Evolutionary conservation across 2,888 invertebrate genomes (phyloP).

Genomic region (Lochmaea capreae): DNA sequence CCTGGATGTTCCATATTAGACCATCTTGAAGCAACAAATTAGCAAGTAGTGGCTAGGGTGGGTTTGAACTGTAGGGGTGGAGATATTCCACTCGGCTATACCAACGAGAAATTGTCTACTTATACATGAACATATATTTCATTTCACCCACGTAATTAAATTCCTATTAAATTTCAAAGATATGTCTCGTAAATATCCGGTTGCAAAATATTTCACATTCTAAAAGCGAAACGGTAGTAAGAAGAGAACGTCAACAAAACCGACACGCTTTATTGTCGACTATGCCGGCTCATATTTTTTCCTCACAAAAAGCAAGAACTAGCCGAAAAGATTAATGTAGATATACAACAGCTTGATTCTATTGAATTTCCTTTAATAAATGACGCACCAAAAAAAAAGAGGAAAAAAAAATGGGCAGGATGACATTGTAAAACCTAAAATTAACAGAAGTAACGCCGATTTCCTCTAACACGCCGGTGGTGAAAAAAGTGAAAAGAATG

Average conservation of each 20-base stretch:
- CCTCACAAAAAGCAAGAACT: neutral
- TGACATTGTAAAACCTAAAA: conserved; percentile 13
- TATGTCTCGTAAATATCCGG: neutral
- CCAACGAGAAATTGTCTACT: too few species aligned
- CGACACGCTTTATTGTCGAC: conserved; percentile 6
- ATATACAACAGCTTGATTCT: conserved; percentile 11
- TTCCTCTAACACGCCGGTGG: neutral
- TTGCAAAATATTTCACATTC: neutral
- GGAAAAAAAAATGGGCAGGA: neutral
- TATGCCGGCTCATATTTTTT: conserved; percentile 14
- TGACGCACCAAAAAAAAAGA: neutral
- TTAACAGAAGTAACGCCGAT: neutral
- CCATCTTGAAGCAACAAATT: too few species aligned
- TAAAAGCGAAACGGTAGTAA: neutral
- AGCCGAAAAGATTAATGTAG: conserved; percentile 13
- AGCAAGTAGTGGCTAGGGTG: too few species aligned
- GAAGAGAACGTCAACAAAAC: neutral
- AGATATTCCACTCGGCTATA: too few species aligned
- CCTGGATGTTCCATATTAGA: too few species aligned
- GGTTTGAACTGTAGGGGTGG: too few species aligned
- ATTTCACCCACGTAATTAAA: neutral
- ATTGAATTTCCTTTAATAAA: conserved; percentile 13
- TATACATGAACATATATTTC: too few species aligned
- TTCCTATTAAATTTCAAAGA: neutral
- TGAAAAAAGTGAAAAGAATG: neutral